Evolutionary conservation across 37 sponge, comb jelly and placozoan genomes (phyloP), one percentile per base, ranked within the genome.

Genomic region (Diacarnus erythraeanus): DNA sequence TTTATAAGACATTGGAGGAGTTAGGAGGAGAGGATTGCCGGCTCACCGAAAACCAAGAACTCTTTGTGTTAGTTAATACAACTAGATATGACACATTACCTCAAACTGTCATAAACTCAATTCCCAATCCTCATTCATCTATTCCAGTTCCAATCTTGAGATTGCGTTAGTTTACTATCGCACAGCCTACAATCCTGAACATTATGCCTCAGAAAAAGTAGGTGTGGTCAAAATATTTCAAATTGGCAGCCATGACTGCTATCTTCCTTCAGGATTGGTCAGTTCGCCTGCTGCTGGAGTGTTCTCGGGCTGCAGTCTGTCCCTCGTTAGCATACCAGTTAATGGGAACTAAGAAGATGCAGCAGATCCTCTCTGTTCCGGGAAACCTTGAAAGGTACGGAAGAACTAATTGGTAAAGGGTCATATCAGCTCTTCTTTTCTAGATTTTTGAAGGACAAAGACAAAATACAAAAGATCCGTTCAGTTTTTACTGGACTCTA

Each of bases 141-240:
- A n/a, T 23, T 85, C 25, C 74, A 92, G 93, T 17, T 60, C 61
- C 57, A 80, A 35, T n/a, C 1, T 15, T 0, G 94, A 89, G 59
- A 72, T 88, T 3, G 76, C 84, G 37, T 77, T 93, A 6, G 88
- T 88, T 40, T 93, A 93, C 77, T 93, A 73, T 57, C 73, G 94
- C 64, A 42, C 77, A 57, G 94, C 80, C 0, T 93, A 83, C 42
- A 26, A n/a, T 21, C 90, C 89, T 23, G 22, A 47, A 5, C 36
- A 85, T 37, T 93, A 86, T 61, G 68, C 79, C 42, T 76, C 86
- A 59, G 80, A 84, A 26, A 83, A 80, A 61, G 92, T 87, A 25
- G 29, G n/a, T n/a, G n/a, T 65, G 36, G 1, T 8, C 61, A 59
- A 30, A 26, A 22, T 63, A 58, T 81, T 60, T 18, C 35, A 26